Percentiles rank a stretch among this genome's conserved stretches.
phyloP scores from a whole-genome alignment of 2,113 vertebrate genomes.

The Vulpes ferrilata region DNA sequence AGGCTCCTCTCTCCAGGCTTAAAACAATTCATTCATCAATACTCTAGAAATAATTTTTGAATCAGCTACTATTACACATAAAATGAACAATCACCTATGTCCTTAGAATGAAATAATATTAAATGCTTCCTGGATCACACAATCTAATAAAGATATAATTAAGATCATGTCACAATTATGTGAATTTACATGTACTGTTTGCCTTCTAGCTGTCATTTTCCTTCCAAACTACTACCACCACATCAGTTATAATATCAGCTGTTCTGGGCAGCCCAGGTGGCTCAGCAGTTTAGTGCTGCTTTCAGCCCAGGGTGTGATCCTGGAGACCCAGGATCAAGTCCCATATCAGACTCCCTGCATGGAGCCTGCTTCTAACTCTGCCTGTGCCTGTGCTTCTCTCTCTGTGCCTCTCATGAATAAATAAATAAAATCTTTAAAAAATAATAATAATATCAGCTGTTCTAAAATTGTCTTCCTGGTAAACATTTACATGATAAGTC shows the following conservation, averaged over 20 bases:
- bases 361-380: too few relatives aligned
- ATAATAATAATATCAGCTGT: not conserved
- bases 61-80: not conserved
- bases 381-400: too few relatives aligned
- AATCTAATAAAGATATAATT: not conserved
- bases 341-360: too few relatives aligned
- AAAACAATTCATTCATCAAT: not conserved
- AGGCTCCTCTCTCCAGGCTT: not conserved
- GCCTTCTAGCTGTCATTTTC: not conserved
- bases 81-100: not conserved
- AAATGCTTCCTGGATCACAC: not conserved
- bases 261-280: not conserved
- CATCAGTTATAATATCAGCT: not conserved
- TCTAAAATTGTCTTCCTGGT: not conserved
- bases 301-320: too few relatives aligned
- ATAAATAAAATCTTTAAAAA: too few relatives aligned
- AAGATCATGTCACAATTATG: not conserved
- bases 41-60: not conserved
- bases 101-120: not conserved
- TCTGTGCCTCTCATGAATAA: too few relatives aligned
- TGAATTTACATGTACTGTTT: not conserved
- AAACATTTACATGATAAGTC: not conserved
- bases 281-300: too few relatives aligned
- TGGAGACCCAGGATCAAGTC: too few relatives aligned
- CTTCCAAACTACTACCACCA: not conserved